Percentiles rank a stretch among this genome's conserved stretches.
Evolutionary conservation across 2,888 invertebrate genomes (phyloP).

Genomic region (Tenthredo distinguenda): DNA sequence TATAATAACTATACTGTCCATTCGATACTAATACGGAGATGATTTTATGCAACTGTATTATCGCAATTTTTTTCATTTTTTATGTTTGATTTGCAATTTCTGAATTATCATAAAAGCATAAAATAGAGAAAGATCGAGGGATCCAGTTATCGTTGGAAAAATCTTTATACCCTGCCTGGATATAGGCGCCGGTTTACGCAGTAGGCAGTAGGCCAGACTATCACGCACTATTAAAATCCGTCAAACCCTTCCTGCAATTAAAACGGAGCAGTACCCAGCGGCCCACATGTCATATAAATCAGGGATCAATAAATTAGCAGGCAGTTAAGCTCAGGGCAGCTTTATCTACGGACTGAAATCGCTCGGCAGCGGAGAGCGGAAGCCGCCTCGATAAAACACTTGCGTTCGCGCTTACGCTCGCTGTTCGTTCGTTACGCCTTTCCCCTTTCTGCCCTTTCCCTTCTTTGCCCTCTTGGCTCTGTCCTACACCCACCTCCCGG

Average conservation of each 20-base stretch:
- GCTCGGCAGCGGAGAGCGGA: conserved; percentile 63
- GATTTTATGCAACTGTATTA: not conserved
- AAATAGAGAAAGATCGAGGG: not conserved
- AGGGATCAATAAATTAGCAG: conserved; percentile 72
- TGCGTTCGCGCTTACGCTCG: conserved; percentile 62
- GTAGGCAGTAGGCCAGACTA: conserved; percentile 40
- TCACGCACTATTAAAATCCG: conserved; percentile 61
- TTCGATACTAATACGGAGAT: not conserved
- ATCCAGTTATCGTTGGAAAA: not conserved
- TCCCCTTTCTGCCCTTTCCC: not conserved
- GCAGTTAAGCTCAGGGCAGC: conserved; percentile 66
- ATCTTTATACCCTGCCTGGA: not conserved
- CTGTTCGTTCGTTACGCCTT: conserved; percentile 57
- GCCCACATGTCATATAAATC: conserved; percentile 68
- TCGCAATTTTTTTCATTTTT: not conserved
- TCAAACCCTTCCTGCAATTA: conserved; percentile 64
- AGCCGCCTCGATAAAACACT: conserved; percentile 71
- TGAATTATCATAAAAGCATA: not conserved
- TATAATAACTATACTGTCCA: not conserved
- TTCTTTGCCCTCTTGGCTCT: conserved; percentile 8
- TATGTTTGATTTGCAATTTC: not conserved
- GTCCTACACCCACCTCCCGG: conserved; percentile 6
- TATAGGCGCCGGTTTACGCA: not conserved
- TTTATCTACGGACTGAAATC: conserved; percentile 68
- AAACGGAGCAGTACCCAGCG: conserved; percentile 54